These are phyloP conservation scores for Butastur rufipennis DNA, from an alignment of 2,113 vertebrate species.

Conservation along the genomic window DNA sequence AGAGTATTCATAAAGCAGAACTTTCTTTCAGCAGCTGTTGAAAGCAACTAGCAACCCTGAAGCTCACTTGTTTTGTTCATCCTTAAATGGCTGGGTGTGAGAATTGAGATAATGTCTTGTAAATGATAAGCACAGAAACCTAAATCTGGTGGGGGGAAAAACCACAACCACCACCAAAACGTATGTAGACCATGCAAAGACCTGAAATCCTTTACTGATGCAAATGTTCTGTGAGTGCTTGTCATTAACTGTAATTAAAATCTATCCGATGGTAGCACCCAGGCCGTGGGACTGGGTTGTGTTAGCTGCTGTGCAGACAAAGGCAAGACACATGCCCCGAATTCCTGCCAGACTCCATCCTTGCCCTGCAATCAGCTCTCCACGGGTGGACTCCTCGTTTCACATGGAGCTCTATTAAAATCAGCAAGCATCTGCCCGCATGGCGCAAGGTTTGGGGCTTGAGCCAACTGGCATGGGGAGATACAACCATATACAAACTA, in stretches of 20 bases:
- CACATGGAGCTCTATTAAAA: rapidly evolving
- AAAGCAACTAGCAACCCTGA: background rate
- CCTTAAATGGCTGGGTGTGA: background rate
- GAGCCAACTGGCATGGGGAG: background rate
- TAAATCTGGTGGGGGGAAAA: background rate
- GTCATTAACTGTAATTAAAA: background rate
- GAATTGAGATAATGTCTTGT: rapidly evolving
- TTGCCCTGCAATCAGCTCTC: background rate
- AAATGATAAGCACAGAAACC: background rate
- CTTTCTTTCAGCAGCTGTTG: background rate
- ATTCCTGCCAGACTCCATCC: background rate
- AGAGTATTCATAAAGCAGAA: background rate
- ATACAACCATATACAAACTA: rapidly evolving
- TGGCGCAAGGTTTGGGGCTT: background rate
- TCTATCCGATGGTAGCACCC: rapidly evolving
- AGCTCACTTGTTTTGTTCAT: background rate
- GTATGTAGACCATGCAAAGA: rapidly evolving
- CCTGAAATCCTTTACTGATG: background rate
- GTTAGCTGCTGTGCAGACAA: background rate
- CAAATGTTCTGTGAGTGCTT: background rate
- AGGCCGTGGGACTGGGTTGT: background rate
- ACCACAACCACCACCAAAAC: background rate
- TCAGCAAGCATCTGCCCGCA: rapidly evolving
- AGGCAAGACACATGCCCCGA: background rate
- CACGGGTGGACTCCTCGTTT: background rate